Conservation (phyloP, 2,797 vertebrate species). For the Macropus fuliginosus region DNA sequence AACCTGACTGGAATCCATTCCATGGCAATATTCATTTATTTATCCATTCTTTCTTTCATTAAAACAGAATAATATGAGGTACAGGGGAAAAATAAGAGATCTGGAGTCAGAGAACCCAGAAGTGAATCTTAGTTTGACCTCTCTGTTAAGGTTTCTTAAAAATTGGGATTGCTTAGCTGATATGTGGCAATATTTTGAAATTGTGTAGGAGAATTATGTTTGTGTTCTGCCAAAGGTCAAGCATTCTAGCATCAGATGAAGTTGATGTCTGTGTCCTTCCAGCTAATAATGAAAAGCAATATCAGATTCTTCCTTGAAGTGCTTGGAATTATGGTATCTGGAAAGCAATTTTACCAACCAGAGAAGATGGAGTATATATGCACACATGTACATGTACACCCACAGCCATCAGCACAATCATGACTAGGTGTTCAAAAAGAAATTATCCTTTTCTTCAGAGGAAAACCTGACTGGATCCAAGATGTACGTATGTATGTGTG, state of each 20-base stretch:
- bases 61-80: not conserved
- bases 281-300: not conserved
- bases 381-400: not conserved
- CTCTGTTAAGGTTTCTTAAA: not conserved
- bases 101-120: not conserved
- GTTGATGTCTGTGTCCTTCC: not conserved
- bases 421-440: not conserved
- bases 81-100: not conserved
- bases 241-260: not conserved
- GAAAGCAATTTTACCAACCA: not conserved
- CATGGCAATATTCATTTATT: not conserved
- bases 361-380: not conserved
- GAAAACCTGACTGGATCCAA: not conserved
- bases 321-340: not conserved
- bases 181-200: not conserved
- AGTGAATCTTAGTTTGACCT: not conserved
- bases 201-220: not conserved
- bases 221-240: not conserved
- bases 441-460: not conserved
- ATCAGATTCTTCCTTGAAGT: not conserved
- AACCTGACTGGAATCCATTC: not conserved
- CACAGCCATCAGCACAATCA: not conserved
- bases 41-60: not conserved
- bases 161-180: not conserved
- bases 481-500: too few species aligned